A percentile compares a stretch with the other conserved stretches of the same genome.
Conservation (phyloP, 1,140 invertebrate genomes). For the Arctopsyche grandis region DNA sequence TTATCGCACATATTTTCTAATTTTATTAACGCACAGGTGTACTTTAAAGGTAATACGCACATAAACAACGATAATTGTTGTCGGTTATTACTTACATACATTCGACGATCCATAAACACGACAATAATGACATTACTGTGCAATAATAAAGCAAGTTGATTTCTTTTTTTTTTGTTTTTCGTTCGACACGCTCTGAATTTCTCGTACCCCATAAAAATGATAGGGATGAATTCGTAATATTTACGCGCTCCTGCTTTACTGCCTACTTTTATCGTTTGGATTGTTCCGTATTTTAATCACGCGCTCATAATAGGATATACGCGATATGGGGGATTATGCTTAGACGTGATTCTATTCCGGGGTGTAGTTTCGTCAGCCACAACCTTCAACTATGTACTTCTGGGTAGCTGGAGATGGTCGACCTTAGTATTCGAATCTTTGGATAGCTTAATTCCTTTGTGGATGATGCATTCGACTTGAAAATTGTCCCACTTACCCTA, state of each 20-base stretch:
- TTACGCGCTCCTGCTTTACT: too few relatives aligned
- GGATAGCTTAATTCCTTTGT: background rate
- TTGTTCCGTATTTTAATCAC: slow-evolving; percentile 1
- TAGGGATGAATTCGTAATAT: too few relatives aligned
- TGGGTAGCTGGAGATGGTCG: background rate
- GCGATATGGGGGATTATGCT: background rate
- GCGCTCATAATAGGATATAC: slow-evolving; percentile 7
- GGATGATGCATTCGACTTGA: too few relatives aligned
- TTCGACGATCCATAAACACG: background rate
- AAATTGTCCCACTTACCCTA: too few relatives aligned
- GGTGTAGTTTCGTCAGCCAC: background rate
- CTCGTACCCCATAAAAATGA: too few relatives aligned
- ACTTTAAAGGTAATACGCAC: slow-evolving; percentile 6
- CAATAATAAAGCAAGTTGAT: too few relatives aligned
- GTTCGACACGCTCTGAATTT: too few relatives aligned
- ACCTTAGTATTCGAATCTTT: background rate
- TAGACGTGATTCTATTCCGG: background rate
- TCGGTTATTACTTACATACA: background rate
- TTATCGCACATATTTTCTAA: slow-evolving; percentile 14
- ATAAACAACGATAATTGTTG: slow-evolving; percentile 1
- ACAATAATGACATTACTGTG: background rate
- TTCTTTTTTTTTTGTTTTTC: too few relatives aligned
- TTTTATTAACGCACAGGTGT: slow-evolving; percentile 29
- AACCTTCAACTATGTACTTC: background rate
- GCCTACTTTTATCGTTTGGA: background rate